Evolutionary conservation across 1,140 invertebrate genomes (phyloP).

Genomic region (Leptonema lineaticorne): DNA sequence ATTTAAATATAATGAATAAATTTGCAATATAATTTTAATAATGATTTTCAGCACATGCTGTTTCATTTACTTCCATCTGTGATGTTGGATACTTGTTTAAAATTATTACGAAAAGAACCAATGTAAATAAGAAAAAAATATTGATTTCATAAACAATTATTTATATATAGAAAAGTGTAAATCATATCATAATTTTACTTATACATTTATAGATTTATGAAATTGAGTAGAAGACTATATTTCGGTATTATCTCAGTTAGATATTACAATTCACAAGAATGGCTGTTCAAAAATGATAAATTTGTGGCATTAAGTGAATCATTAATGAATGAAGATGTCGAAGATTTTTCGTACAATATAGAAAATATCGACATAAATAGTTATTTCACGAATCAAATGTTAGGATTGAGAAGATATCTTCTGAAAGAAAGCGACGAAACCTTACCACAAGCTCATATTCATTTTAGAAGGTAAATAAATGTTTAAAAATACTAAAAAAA

Average conservation of each 20-base stretch:
- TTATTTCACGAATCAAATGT: slow-evolving; percentile 56
- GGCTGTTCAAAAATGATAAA: slow-evolving; percentile 79
- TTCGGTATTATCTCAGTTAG: slow-evolving; percentile 72
- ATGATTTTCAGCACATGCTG: slow-evolving; percentile 53
- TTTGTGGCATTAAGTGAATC: slow-evolving; percentile 61
- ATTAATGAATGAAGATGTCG: slow-evolving; percentile 64
- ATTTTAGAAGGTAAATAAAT: slow-evolving; percentile 52
- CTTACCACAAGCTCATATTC: slow-evolving; percentile 48
- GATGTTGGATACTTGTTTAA: slow-evolving; percentile 63
- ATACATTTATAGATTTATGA: slow-evolving; percentile 65
- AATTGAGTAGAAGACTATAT: slow-evolving; percentile 77
- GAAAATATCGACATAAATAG: slow-evolving; percentile 51
- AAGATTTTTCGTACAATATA: slow-evolving; percentile 63
- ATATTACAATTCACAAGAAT: slow-evolving; percentile 79
- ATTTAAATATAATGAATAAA: neutral
- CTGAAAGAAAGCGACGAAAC: slow-evolving; percentile 60
- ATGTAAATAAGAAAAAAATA: slow-evolving; percentile 62
- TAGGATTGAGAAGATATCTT: slow-evolving; percentile 60
- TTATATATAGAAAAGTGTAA: too few species aligned
- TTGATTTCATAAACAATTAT: too few species aligned
- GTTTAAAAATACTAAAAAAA: too few species aligned
- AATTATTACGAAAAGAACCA: slow-evolving; percentile 64
- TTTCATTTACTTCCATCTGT: slow-evolving; percentile 71
- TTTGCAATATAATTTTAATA: neutral
- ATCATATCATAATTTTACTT: too few species aligned